Evolutionary conservation across 2,797 vertebrate species (phyloP), one percentile per base, ranked within the genome.

Genomic region (Amniataba percoides): DNA sequence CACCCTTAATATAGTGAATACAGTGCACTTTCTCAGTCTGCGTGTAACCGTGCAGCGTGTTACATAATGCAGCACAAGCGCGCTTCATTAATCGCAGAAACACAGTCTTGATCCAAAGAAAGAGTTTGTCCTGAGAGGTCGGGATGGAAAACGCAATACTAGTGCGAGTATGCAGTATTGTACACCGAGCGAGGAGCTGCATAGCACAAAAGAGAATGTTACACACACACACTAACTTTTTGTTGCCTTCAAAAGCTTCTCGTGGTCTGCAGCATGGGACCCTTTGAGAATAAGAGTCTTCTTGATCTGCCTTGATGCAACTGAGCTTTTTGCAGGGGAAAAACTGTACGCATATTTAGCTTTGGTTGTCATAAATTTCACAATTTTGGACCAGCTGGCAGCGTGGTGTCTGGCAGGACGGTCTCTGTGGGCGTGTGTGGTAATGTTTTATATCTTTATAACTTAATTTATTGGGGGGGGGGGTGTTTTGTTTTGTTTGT

Each of bases 301-400:
- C 80, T 90, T 89, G 71, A 87, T 91, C 85, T 77, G 72, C 58
- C 55, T 88, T 81, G 65, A 79, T 69, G 68, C 77, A 80, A 68
- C 78, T 62, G 60, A 88, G 81, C 64, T 58, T 83, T 77, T 76
- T 88, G 62, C 83, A 53, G 62, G 80, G 79, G 74, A 69, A 43
- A 88, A 79, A 58, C 61, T 60, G 51, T 18, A 21, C 10, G 49
- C 69, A 80, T 77, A 75, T 84, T 82, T 74, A 71, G 72, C 79
- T 89, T 72, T 56, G 51, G 46, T 73, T 87, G 77, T 83, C 76
- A 85, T 60, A 84, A 59, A 80, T 73, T 78, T 74, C 76, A 65
- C 57, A 48, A 71, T 77, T 79, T 69, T 25, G 49, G 86, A 84
- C 71, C 79, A 76, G 82, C 48, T 70, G 42, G 45, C 75, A 72